Percentiles rank a stretch among this genome's conserved stretches.
phyloP scores from a whole-genome alignment of 1,140 invertebrate genomes.

The Lycorma delicatula region DNA sequence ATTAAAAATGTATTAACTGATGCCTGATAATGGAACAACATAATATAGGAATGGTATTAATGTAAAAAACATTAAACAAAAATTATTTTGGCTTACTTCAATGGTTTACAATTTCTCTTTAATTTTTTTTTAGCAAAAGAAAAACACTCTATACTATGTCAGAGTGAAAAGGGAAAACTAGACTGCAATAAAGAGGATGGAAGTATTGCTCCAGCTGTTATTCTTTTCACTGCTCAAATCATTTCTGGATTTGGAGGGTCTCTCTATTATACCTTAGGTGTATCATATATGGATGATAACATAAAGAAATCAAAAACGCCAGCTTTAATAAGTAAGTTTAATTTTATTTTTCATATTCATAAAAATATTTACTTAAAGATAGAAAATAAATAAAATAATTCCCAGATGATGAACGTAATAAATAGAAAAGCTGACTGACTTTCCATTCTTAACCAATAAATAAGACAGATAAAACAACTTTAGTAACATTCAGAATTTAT shows the following conservation, averaged over 20 bases:
- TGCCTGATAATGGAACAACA: too few species aligned
- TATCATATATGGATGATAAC: conserved; percentile 60
- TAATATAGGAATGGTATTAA: too few species aligned
- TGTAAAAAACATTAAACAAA: too few species aligned
- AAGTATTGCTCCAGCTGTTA: conserved; percentile 39
- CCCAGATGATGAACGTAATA: too few species aligned
- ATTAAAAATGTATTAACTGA: too few species aligned
- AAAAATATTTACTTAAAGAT: neutral
- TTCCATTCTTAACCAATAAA: too few species aligned
- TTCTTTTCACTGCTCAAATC: conserved; percentile 50
- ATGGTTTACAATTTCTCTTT: neutral
- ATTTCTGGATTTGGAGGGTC: conserved; percentile 47
- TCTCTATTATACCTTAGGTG: conserved; percentile 51
- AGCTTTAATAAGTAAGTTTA: conserved; percentile 38
- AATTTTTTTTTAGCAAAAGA: conserved; percentile 16
- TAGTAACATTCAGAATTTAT: too few species aligned
- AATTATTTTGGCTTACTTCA: too few species aligned
- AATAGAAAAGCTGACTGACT: too few species aligned
- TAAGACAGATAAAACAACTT: too few species aligned
- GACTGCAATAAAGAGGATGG: conserved; percentile 30
- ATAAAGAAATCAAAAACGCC: conserved; percentile 48
- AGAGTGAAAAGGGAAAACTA: conserved; percentile 27
- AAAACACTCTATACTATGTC: conserved; percentile 24
- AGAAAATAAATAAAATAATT: too few species aligned
- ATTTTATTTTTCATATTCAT: conserved; percentile 24